phyloP scores from a whole-genome alignment of 1,140 invertebrate species.

The Lepidostoma basale region DNA sequence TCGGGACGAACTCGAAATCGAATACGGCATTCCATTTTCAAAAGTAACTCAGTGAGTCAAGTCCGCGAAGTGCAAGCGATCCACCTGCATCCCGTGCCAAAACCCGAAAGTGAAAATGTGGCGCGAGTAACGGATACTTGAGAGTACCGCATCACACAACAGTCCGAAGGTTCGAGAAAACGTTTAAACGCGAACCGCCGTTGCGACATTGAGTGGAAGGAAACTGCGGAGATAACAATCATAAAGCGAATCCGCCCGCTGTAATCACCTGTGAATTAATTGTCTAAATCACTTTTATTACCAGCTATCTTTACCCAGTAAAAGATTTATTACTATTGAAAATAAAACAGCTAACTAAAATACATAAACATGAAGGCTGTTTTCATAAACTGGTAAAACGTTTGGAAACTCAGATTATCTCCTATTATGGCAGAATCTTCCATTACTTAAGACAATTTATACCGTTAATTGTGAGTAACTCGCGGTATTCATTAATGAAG shows the following conservation, averaged over 20 bases:
- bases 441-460: too few relatives aligned
- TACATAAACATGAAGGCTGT: too few relatives aligned
- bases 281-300: background rate
- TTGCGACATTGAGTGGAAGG: background rate
- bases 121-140: slow-evolving; percentile 31
- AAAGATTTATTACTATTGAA: background rate
- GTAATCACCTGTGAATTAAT: background rate
- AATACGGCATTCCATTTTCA: background rate
- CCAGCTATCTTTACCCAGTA: background rate
- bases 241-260: background rate
- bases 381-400: too few relatives aligned
- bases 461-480: too few relatives aligned
- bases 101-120: slow-evolving; percentile 40
- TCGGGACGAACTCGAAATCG: background rate
- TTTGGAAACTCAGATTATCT: too few relatives aligned
- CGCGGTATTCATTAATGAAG: too few relatives aligned
- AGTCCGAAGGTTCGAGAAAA: background rate
- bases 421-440: too few relatives aligned
- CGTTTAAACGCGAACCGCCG: background rate
- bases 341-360: too few relatives aligned
- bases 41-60: background rate
- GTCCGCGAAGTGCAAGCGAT: background rate
- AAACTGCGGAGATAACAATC: slow-evolving; percentile 10
- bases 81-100: slow-evolving; percentile 7
- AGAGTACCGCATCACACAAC: background rate